phyloP scores from a whole-genome alignment of 2,888 invertebrate species.

The Sepioteuthis lessoniana region DNA sequence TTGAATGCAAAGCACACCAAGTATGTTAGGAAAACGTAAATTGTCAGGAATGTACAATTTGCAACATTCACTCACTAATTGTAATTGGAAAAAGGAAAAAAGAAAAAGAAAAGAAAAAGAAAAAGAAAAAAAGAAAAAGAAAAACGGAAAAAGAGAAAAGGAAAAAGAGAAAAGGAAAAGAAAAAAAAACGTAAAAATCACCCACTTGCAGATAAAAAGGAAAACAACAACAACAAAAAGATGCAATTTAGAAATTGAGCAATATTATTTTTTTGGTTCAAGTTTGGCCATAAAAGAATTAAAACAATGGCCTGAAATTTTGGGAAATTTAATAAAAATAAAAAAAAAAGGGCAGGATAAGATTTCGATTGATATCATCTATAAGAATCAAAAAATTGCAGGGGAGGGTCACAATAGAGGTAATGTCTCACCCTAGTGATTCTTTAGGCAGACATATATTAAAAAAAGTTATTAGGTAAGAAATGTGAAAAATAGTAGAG shows the following conservation, averaged over 20 bases:
- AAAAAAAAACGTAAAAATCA: too few species aligned
- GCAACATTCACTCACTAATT: background rate
- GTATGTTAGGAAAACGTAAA: background rate
- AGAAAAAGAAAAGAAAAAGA: too few species aligned
- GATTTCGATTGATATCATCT: background rate
- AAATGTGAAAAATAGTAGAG: background rate
- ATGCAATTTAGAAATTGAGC: background rate
- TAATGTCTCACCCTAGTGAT: background rate
- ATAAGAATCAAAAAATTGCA: background rate
- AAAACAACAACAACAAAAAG: background rate
- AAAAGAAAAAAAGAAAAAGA: too few species aligned
- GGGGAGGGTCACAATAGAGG: background rate
- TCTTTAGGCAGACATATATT: background rate
- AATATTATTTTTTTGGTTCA: background rate
- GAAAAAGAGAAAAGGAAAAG: too few species aligned
- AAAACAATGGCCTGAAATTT: background rate
- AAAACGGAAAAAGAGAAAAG: too few species aligned
- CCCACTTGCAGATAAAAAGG: background rate
- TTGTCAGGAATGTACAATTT: slow-evolving; percentile 12
- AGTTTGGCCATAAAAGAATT: background rate
- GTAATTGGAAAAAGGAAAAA: background rate
- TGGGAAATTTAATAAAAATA: background rate
- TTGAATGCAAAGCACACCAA: background rate
- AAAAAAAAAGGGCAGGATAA: background rate
- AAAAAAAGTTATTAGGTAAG: background rate